Conservation (phyloP, 2,888 invertebrate genomes). For the Coleophora flavipennella region DNA sequence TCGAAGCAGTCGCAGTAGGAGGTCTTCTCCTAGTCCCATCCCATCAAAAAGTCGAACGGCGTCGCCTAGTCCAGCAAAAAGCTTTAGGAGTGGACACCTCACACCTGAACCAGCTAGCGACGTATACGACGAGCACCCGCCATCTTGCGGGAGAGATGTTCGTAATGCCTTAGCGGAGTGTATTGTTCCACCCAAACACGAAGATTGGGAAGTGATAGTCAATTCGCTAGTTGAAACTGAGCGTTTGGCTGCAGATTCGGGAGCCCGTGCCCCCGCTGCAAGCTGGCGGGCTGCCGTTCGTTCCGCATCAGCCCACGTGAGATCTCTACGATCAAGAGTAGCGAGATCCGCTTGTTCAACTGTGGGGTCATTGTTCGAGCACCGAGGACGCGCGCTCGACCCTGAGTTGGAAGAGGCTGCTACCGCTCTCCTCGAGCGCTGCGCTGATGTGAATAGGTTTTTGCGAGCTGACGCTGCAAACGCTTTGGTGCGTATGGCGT, state of each 20-base stretch:
- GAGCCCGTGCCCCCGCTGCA: slow-evolving; percentile 79
- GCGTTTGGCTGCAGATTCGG: slow-evolving; percentile 77
- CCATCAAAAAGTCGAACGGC: slow-evolving; percentile 28
- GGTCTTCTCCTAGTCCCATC: slow-evolving; percentile 22
- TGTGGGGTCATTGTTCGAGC: slow-evolving; percentile 83
- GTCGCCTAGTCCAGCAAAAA: slow-evolving; percentile 25
- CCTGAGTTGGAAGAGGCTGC: slow-evolving; percentile 91
- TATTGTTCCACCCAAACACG: slow-evolving; percentile 73
- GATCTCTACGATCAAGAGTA: slow-evolving; percentile 94
- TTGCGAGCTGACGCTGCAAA: slow-evolving; percentile 89
- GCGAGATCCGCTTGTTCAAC: slow-evolving; percentile 90
- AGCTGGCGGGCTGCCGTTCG: slow-evolving; percentile 78
- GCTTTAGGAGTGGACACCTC: slow-evolving; percentile 25
- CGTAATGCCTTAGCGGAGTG: slow-evolving; percentile 54
- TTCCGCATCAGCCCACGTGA: slow-evolving; percentile 83
- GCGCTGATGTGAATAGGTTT: slow-evolving; percentile 95
- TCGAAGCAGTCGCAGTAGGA: slow-evolving; percentile 18
- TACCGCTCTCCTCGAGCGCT: slow-evolving; percentile 85
- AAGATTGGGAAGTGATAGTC: slow-evolving; percentile 87
- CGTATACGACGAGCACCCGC: slow-evolving; percentile 23
- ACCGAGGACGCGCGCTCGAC: slow-evolving; percentile 71
- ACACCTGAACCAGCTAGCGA: slow-evolving; percentile 35
- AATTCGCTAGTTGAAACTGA: slow-evolving; percentile 80
- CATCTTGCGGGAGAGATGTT: slow-evolving; percentile 40
- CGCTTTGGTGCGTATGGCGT: slow-evolving; percentile 87